phyloP scores from a whole-genome alignment of 1,140 invertebrate species.

The Choristoneura fumiferana region DNA sequence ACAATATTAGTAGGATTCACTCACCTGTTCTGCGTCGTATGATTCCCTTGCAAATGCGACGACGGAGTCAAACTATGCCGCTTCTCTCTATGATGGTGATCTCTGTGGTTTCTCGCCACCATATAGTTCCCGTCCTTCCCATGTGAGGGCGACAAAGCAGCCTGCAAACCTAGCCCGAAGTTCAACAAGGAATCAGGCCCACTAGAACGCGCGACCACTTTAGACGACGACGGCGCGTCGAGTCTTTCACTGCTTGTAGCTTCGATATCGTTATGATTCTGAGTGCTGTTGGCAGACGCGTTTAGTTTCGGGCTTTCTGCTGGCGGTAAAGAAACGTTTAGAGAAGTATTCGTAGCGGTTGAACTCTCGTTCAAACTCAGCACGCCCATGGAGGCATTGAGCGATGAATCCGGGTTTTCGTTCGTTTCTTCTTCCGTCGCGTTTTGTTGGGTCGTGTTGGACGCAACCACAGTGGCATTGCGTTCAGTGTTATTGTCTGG shows the following conservation, averaged over 20 bases:
- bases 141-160: conserved; percentile 61
- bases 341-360: conserved; percentile 66
- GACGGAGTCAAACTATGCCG: conserved; percentile 84
- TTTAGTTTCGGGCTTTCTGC: conserved; percentile 61
- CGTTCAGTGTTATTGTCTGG: conserved; percentile 66
- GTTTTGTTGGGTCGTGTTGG: conserved; percentile 38
- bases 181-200: conserved; percentile 61
- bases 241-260: conserved; percentile 40
- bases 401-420: conserved; percentile 42
- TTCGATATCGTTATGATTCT: conserved; percentile 48
- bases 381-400: conserved; percentile 60
- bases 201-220: conserved; percentile 39
- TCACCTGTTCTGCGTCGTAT: conserved; percentile 76
- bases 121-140: conserved; percentile 54
- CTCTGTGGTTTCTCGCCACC: conserved; percentile 58
- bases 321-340: conserved; percentile 63
- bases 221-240: conserved; percentile 53
- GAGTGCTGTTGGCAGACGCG: conserved; percentile 34
- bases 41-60: conserved; percentile 69
- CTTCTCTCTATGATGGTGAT: conserved; percentile 80
- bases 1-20: no score
- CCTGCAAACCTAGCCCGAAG: conserved; percentile 62
- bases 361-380: conserved; percentile 65
- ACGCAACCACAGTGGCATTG: conserved; percentile 43
- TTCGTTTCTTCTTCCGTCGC: conserved; percentile 38